Conservation (phyloP, 2,888 invertebrate species). For the Alloscopus bannaensis region DNA sequence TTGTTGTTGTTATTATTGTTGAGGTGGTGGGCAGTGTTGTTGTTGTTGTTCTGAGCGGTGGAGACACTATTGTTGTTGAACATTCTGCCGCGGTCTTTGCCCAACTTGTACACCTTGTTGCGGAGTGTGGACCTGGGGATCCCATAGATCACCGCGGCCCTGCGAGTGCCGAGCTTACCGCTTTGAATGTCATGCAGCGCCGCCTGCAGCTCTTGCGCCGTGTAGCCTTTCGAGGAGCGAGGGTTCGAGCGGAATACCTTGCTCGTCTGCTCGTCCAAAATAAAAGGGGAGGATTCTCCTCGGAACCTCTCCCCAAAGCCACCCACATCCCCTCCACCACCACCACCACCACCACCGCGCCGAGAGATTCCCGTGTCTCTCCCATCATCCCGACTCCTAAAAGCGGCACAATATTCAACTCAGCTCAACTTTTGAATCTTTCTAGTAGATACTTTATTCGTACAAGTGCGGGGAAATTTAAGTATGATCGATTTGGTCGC, state of each 20-base stretch:
- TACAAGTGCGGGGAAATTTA: too few relatives aligned
- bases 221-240: slow-evolving; percentile 79
- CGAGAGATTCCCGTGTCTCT: slow-evolving; percentile 10
- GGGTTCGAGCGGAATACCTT: slow-evolving; percentile 62
- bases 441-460: too few relatives aligned
- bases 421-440: too few relatives aligned
- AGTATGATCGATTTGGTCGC: slow-evolving; percentile 33
- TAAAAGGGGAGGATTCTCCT: slow-evolving; percentile 38
- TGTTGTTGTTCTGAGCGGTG: slow-evolving; percentile 8
- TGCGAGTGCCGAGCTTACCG: slow-evolving; percentile 89
- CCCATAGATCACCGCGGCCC: slow-evolving; percentile 96
- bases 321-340: too few relatives aligned
- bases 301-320: not conserved
- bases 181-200: slow-evolving; percentile 96
- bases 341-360: not conserved
- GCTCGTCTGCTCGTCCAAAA: slow-evolving; percentile 55
- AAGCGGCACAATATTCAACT: not conserved
- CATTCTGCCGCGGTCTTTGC: slow-evolving; percentile 79
- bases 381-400: not conserved
- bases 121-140: slow-evolving; percentile 97
- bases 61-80: slow-evolving; percentile 58
- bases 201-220: slow-evolving; percentile 95
- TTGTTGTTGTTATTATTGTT: slow-evolving; percentile 44
- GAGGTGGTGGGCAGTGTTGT: slow-evolving; percentile 9
- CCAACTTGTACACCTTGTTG: slow-evolving; percentile 92